Evolutionary conservation across 2,113 vertebrate genomes (phyloP).

Genomic region (Mola mola): DNA sequence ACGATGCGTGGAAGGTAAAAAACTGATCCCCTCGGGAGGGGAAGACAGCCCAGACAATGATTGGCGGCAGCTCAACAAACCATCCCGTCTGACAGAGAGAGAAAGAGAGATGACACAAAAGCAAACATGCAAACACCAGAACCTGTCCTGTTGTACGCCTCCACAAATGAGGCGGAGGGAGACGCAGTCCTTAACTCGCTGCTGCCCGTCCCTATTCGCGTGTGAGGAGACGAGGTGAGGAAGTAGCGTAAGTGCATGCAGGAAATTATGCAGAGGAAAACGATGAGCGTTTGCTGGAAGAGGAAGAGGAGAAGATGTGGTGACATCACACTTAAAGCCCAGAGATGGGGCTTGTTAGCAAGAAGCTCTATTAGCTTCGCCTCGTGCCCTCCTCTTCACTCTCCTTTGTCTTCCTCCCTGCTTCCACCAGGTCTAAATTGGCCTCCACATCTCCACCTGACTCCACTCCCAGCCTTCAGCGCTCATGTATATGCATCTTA

Average conservation of each 20-base stretch:
- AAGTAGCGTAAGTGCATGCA: slow-evolving; percentile 25
- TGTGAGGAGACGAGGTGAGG: slow-evolving; percentile 55
- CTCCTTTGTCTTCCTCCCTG: slow-evolving; percentile 70
- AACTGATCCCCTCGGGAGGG: slow-evolving; percentile 33
- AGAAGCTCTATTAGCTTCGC: slow-evolving; percentile 70
- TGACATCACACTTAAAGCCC: slow-evolving; percentile 78
- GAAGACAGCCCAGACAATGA: slow-evolving; percentile 75
- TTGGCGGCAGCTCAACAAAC: slow-evolving; percentile 79
- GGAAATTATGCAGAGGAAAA: slow-evolving; percentile 84
- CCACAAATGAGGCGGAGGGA: slow-evolving; percentile 77
- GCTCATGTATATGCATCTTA: slow-evolving; percentile 93
- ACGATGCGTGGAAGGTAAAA: slow-evolving; percentile 21
- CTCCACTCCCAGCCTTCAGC: slow-evolving; percentile 66
- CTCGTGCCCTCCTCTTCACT: slow-evolving; percentile 56
- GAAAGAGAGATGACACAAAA: slow-evolving; percentile 33
- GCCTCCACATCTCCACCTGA: slow-evolving; percentile 68
- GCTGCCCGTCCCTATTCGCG: slow-evolving; percentile 83
- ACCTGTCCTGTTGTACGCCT: slow-evolving; percentile 48
- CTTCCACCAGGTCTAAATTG: slow-evolving; percentile 74
- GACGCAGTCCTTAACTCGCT: slow-evolving; percentile 76
- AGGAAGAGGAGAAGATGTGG: slow-evolving; percentile 65
- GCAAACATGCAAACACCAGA: slow-evolving; percentile 62
- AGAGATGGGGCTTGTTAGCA: slow-evolving; percentile 94
- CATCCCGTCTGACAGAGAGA: slow-evolving; percentile 61
- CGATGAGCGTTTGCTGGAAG: slow-evolving; percentile 22